These are phyloP conservation scores for Himantopus leucocephalus DNA, from an alignment of 2,113 vertebrate genomes.

Conservation along the genomic window DNA sequence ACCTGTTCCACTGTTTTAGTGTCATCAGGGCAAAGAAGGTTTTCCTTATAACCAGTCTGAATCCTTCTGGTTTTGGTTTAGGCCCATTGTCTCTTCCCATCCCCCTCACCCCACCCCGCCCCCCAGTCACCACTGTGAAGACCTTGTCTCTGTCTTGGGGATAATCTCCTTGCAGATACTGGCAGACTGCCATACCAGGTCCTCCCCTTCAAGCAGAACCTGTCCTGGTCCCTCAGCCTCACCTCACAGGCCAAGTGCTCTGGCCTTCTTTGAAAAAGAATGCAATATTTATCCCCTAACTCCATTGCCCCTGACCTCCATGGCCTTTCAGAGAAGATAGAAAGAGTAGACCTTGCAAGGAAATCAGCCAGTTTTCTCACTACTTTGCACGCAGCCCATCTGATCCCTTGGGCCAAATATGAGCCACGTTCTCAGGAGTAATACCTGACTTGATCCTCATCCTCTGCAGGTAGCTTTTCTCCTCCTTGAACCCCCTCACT, in stretches of 20 bases:
- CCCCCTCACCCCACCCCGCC: too few species aligned
- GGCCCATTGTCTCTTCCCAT: background rate
- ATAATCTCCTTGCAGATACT: background rate
- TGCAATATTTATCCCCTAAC: background rate
- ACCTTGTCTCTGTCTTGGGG: background rate
- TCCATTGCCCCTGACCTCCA: background rate
- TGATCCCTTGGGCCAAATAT: background rate
- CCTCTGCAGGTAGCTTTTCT: background rate
- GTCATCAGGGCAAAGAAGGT: background rate
- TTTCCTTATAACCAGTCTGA: background rate
- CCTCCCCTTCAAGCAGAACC: background rate
- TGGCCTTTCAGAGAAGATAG: background rate
- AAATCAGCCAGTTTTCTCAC: background rate
- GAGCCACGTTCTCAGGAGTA: background rate
- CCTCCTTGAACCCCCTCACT: background rate
- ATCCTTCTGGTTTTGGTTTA: background rate
- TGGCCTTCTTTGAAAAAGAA: background rate
- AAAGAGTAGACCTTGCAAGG: background rate
- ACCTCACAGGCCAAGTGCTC: background rate
- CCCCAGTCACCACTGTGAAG: background rate
- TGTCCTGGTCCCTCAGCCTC: background rate
- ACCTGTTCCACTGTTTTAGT: background rate
- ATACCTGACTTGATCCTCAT: background rate
- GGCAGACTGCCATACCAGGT: background rate
- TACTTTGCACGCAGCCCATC: background rate